Evolutionary conservation across 2,113 vertebrate genomes (phyloP).

Genomic region (Redunca redunca): DNA sequence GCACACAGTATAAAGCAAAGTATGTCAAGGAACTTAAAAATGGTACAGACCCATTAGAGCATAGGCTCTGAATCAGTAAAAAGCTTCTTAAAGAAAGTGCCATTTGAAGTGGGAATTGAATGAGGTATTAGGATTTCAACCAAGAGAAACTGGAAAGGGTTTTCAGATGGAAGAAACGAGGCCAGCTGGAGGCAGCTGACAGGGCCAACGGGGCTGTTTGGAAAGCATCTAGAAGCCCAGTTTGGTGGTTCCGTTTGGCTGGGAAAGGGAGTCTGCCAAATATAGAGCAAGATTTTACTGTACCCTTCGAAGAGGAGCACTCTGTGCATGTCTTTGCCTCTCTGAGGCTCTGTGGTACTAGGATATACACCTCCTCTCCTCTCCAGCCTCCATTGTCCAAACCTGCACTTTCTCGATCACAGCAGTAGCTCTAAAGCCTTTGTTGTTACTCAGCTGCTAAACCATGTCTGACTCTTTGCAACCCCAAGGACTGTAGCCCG

Average conservation of each 20-base stretch:
- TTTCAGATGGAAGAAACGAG: background rate
- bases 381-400: background rate
- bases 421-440: background rate
- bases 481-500: background rate
- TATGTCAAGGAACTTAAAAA: background rate
- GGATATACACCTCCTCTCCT: background rate
- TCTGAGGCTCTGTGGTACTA: background rate
- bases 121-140: background rate
- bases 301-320: background rate
- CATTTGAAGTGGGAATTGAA: background rate
- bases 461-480: background rate
- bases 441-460: background rate
- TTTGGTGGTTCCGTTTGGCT: background rate
- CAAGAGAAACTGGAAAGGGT: background rate
- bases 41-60: fast-evolving
- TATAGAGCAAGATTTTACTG: background rate
- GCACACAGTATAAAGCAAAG: background rate
- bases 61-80: background rate
- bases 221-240: background rate
- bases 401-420: background rate
- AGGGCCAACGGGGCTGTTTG: background rate
- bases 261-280: background rate
- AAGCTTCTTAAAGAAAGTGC: background rate
- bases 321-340: background rate
- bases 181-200: background rate